A percentile compares a stretch with the other conserved stretches of the same genome.
Evolutionary conservation across 2,797 vertebrate species (phyloP).

Genomic region (Meriones psammophilus): DNA sequence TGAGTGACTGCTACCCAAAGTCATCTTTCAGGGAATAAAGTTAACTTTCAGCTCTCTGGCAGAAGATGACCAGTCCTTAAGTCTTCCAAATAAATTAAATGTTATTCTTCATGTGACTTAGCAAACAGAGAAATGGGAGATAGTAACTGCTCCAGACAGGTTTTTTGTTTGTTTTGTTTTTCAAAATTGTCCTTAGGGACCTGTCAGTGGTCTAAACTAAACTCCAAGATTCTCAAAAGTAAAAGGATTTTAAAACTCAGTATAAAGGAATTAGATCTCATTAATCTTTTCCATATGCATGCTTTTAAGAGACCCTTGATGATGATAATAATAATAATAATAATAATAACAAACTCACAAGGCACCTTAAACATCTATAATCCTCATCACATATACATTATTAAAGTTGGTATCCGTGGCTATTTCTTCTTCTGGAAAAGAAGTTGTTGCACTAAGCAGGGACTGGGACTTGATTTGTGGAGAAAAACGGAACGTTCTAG

Average conservation of each 20-base stretch:
- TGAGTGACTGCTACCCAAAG: background rate
- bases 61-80: background rate
- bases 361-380: background rate
- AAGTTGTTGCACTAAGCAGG: constrained; percentile 3
- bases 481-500: background rate
- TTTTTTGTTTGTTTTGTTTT: background rate
- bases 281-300: background rate
- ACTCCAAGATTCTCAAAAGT: constrained; percentile 50
- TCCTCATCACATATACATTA: background rate
- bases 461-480: background rate
- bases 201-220: background rate
- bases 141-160: constrained; percentile 9
- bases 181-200: constrained; percentile 45
- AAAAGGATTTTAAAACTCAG: constrained; percentile 38
- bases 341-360: background rate
- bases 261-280: background rate
- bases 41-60: constrained; percentile 2
- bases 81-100: constrained; percentile 14
- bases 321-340: background rate
- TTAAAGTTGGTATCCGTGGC: background rate
- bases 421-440: background rate
- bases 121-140: background rate
- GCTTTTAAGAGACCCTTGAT: constrained; percentile 10
- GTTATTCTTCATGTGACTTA: constrained; percentile 30
- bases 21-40: background rate